Percentiles rank a stretch among this genome's conserved stretches.
Evolutionary conservation across 2,888 invertebrate species (phyloP).

Genomic region (Agriotes lineatus): DNA sequence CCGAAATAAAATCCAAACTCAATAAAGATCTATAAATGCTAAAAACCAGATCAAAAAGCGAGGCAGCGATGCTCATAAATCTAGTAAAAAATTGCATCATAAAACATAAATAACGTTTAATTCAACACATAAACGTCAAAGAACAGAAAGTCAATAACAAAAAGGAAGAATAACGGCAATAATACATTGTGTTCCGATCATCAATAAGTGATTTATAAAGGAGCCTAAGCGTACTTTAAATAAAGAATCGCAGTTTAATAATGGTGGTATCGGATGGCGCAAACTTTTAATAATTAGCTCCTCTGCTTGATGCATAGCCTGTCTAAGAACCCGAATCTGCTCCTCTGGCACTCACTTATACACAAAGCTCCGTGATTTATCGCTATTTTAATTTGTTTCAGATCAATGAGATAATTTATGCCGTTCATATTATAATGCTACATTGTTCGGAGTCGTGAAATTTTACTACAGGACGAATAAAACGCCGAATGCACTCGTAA

Average conservation of each 20-base stretch:
- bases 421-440: constrained; percentile 32
- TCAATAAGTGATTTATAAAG: constrained; percentile 51
- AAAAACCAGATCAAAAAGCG: constrained; percentile 27
- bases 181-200: constrained; percentile 44
- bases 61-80: constrained; percentile 28
- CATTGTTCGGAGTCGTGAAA: constrained; percentile 27
- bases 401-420: constrained; percentile 52
- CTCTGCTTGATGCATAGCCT: constrained; percentile 50
- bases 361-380: constrained; percentile 48
- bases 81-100: constrained; percentile 38
- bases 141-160: constrained; percentile 42
- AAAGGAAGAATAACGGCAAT: constrained; percentile 40
- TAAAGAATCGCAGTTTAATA: constrained; percentile 52
- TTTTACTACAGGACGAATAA: constrained; percentile 21
- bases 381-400: constrained; percentile 52
- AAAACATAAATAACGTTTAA: constrained; percentile 45
- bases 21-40: constrained; percentile 37
- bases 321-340: constrained; percentile 45
- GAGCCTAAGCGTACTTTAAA: constrained; percentile 43
- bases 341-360: constrained; percentile 39
- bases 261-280: constrained; percentile 47
- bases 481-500: constrained; percentile 7
- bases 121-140: constrained; percentile 44
- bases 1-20: constrained; percentile 17
- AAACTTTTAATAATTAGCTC: constrained; percentile 54